Percentiles rank a stretch among this genome's conserved stretches.
Conservation (phyloP, 2,797 vertebrate species). For the Gymnoscopelus microlampas region DNA sequence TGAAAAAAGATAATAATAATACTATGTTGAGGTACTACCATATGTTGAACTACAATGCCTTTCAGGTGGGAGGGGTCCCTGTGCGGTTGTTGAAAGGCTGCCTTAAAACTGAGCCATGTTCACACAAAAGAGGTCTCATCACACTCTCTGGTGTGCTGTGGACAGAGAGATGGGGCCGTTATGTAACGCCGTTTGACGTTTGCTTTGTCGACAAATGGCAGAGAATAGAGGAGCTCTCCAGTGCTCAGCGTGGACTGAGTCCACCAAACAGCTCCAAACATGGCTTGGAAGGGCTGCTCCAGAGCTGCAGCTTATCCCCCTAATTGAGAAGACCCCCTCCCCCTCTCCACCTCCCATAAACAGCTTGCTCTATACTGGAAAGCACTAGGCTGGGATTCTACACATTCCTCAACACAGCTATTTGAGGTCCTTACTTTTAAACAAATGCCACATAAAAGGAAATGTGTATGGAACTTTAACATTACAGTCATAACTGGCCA, state of each 20-base stretch:
- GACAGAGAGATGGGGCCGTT: constrained; percentile 60
- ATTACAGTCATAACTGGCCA: constrained; percentile 41
- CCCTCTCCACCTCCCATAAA: constrained; percentile 75
- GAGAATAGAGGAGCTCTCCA: constrained; percentile 69
- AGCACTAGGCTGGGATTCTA: constrained; percentile 69
- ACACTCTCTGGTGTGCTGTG: constrained; percentile 53
- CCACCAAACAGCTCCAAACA: constrained; percentile 83
- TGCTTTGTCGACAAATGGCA: constrained; percentile 82
- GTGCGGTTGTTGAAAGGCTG: constrained; percentile 46
- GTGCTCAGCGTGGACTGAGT: constrained; percentile 52
- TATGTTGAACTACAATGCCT: constrained; percentile 39
- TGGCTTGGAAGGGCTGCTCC: constrained; percentile 70
- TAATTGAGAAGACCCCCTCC: constrained; percentile 66
- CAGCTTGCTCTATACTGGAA: constrained; percentile 70
- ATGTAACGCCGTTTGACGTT: constrained; percentile 76
- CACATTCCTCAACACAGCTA: constrained; percentile 68
- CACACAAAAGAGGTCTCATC: constrained; percentile 69
- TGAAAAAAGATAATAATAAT: constrained; percentile 11
- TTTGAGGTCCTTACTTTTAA: constrained; percentile 75
- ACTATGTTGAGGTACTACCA: constrained; percentile 41
- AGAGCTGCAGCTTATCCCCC: constrained; percentile 68
- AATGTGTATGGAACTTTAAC: constrained; percentile 75
- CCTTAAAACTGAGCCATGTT: constrained; percentile 55
- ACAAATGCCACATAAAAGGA: constrained; percentile 85
- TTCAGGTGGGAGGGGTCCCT: constrained; percentile 44